Evolutionary conservation across 2,888 invertebrate genomes (phyloP).

Genomic region (Metallyticus violacea): DNA sequence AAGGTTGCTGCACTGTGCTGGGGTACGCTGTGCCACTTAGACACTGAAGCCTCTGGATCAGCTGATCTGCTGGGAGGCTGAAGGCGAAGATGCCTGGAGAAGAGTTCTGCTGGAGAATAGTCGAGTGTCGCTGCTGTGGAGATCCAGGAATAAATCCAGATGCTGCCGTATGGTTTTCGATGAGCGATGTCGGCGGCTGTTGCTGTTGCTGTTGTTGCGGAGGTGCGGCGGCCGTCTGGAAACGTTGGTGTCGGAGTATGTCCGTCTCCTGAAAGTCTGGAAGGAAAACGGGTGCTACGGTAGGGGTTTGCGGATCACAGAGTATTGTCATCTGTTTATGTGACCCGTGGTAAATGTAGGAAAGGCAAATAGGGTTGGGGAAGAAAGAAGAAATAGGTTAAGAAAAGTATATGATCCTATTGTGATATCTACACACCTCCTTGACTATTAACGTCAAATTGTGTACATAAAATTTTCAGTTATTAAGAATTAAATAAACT

Average conservation of each 20-base stretch:
- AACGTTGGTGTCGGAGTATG: constrained; percentile 36
- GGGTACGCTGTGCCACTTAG: constrained; percentile 46
- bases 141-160: constrained; percentile 25
- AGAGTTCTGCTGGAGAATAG: constrained; percentile 31
- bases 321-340: constrained; percentile 30
- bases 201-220: background rate
- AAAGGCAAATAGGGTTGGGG: background rate
- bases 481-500: no score
- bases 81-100: constrained; percentile 33
- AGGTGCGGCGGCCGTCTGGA: constrained; percentile 32
- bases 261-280: constrained; percentile 41
- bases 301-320: constrained; percentile 37
- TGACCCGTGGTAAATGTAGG: background rate
- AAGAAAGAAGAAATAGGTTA: background rate
- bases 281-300: constrained; percentile 40
- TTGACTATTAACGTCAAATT: background rate
- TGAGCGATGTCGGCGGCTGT: constrained; percentile 22
- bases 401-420: background rate
- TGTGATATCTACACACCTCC: background rate
- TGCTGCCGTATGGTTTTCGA: constrained; percentile 28
- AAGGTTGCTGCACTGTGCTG: constrained; percentile 35
- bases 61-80: constrained; percentile 44
- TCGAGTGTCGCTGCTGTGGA: constrained; percentile 32
- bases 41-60: constrained; percentile 53
- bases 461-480: no score